Conservation (phyloP, 2,888 invertebrate genomes). For the Cephus pygmeus region DNA sequence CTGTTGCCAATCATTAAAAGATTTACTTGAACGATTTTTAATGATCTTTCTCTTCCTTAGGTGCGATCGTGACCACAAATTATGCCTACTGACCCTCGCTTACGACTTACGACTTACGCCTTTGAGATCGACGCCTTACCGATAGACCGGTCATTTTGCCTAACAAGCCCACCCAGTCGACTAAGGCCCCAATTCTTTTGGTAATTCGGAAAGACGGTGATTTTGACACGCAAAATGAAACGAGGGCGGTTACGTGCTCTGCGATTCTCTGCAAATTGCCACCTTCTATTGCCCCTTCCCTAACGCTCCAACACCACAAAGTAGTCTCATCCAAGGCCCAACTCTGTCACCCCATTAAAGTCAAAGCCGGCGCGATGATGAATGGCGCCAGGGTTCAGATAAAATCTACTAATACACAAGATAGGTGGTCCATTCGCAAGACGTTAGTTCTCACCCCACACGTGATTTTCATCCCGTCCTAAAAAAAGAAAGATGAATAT, state of each 20-base stretch:
- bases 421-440: conserved; percentile 6
- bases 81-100: neutral
- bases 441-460: neutral
- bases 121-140: conserved; percentile 1
- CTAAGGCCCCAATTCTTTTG: neutral
- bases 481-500: neutral
- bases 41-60: neutral
- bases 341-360: conserved; percentile 4
- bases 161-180: conserved; percentile 22
- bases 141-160: conserved; percentile 20
- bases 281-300: neutral
- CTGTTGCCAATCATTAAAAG: neutral
- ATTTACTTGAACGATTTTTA: conserved; percentile 15
- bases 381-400: conserved; percentile 7
- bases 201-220: conserved; percentile 14
- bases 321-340: neutral
- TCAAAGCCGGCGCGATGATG: conserved; percentile 1
- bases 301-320: neutral
- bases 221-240: conserved; percentile 12
- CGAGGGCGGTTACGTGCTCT: neutral
- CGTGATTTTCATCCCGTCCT: neutral
- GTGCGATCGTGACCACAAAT: conserved; percentile 3
- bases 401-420: conserved; percentile 18
- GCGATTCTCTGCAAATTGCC: conserved; percentile 14
- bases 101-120: neutral